Base-by-base conservation (phyloP, 2,113 vertebrate species). In the Gobio gobio region DNA sequence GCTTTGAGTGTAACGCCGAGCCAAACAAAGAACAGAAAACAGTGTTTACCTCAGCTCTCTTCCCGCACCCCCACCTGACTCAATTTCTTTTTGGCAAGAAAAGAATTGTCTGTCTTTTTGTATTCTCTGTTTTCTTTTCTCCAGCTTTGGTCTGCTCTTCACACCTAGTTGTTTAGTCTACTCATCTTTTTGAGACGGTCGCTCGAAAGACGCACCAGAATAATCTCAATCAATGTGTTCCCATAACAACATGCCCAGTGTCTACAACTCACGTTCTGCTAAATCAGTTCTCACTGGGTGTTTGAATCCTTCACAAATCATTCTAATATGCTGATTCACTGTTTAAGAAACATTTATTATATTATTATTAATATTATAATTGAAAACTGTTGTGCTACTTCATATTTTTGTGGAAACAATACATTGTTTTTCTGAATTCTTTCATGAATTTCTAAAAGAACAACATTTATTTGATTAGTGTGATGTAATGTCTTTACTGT, bases 211-310 rank as follows among this genome's bases (percentile, higher is more conserved):
- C 10, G 29, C 51, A 45, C 26, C 70, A 61, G n/a, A 47, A 40
- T 51, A 40, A 79, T 56, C 49, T 51, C 43, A 56, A 33, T 77
- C 58, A 75, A 33, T 47, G 10, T 43, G 58, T 76, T 84, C 36
- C 83, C 43, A 84, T 78, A 68, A 84, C 59, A 84, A 56, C 83
- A 40, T 16, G 24, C 40, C 43, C 79, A 49, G 40, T 49, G 16
- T 43, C 40, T 76, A 10, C 13, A 26, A 40, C 14, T 47, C 56
- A 36, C 72, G 36, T 82, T 82, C 79, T 13, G 9, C n/a, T 13
- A 13, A 9, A 20, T 51, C 24, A 68, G n/a, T 26, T 3, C 24
- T 47, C 26, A 45, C 40, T 36, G 18, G 36, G 18, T 36, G 75
- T 18, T 45, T 61, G 33, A 24, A 26, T 4, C 59, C n/a, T 61